A percentile compares a stretch with the other conserved stretches of the same genome.
Conservation (phyloP, 2,888 invertebrate species). For the Acronicta alni region DNA sequence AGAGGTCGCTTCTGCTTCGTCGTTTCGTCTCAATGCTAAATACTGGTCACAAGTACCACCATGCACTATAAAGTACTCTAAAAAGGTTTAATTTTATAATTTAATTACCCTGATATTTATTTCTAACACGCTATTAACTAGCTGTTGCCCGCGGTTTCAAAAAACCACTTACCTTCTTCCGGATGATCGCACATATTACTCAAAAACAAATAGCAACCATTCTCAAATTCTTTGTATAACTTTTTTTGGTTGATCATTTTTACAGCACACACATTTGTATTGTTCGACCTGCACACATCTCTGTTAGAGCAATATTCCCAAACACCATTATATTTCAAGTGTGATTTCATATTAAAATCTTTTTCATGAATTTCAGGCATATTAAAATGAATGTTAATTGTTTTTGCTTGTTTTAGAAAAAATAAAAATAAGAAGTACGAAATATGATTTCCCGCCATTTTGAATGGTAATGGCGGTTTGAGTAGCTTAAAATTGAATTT, state of each 20-base stretch:
- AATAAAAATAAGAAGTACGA: conserved; percentile 17
- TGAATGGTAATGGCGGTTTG: conserved; percentile 4
- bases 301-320: conserved; percentile 58
- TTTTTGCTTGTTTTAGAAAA: conserved; percentile 10
- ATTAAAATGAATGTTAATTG: conserved; percentile 21
- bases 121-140: too few relatives aligned
- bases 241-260: conserved; percentile 42
- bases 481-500: conserved; percentile 19
- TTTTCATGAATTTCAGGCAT: conserved; percentile 38
- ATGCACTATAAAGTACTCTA: conserved; percentile 64
- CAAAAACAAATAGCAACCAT: conserved; percentile 73
- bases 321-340: conserved; percentile 61
- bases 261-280: conserved; percentile 62
- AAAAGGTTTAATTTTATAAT: conserved; percentile 13
- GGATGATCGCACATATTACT: conserved; percentile 75
- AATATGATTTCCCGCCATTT: conserved; percentile 31
- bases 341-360: conserved; percentile 27
- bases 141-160: too few relatives aligned
- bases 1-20: not conserved
- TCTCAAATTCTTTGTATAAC: conserved; percentile 67
- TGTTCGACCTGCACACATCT: conserved; percentile 60
- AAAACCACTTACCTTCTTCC: conserved; percentile 69
- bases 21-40: conserved; percentile 51
- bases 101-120: too few relatives aligned
- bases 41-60: conserved; percentile 57